Conservation (phyloP, 2,888 invertebrate species). For the Lypha dubia region DNA sequence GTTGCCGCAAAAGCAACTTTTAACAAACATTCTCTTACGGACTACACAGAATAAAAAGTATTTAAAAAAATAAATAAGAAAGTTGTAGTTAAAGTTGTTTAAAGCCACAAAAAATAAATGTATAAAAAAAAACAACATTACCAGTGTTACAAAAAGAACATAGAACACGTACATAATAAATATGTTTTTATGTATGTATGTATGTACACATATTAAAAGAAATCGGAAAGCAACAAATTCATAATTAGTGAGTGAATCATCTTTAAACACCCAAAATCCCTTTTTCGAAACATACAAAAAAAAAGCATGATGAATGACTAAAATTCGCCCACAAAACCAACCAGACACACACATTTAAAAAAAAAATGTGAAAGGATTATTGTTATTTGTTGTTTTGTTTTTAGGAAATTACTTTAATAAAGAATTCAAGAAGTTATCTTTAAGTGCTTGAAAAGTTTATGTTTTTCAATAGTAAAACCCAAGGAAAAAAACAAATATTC, state of each 20-base stretch:
- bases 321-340: constrained; percentile 39
- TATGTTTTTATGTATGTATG: no score
- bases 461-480: not conserved
- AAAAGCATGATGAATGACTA: constrained; percentile 13
- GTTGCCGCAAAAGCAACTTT: constrained; percentile 71
- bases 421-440: not conserved
- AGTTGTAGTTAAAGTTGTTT: constrained; percentile 55
- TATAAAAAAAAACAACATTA: not conserved
- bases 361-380: constrained; percentile 33
- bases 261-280: not conserved
- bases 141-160: not conserved
- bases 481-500: not conserved
- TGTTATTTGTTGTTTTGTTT: constrained; percentile 15
- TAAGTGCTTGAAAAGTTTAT: constrained; percentile 31
- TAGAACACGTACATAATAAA: no score
- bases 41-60: not conserved
- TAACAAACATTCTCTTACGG: not conserved
- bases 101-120: constrained; percentile 25
- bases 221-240: constrained; percentile 19
- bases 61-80: constrained; percentile 45
- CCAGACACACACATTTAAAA: not conserved
- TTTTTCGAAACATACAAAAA: not conserved
- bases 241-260: constrained; percentile 51
- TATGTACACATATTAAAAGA: not conserved
- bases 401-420: constrained; percentile 48